Evolutionary conservation across 2,113 vertebrate genomes (phyloP).

Genomic region (Nothobranchius furzeri): DNA sequence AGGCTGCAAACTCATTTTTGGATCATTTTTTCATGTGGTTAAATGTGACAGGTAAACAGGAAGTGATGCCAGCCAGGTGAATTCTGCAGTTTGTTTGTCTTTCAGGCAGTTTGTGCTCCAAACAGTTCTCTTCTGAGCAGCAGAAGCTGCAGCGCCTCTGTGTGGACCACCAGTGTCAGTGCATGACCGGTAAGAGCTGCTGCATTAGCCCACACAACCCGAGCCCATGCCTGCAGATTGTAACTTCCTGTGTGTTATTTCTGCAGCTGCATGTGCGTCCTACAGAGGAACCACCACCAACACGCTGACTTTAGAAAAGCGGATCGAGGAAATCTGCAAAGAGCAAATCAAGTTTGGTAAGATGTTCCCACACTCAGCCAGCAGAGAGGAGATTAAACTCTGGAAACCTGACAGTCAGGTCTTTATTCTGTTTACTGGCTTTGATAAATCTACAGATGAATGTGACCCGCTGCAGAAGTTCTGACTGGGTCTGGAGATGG

Average conservation of each 20-base stretch:
- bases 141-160: constrained; percentile 85
- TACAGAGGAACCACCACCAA: constrained; percentile 27
- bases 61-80: background rate
- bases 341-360: constrained; percentile 59
- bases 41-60: too few relatives aligned
- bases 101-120: constrained; percentile 84
- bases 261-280: background rate
- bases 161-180: constrained; percentile 84
- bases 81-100: background rate
- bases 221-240: background rate
- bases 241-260: background rate
- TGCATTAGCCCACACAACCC: too few relatives aligned
- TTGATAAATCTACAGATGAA: too few relatives aligned
- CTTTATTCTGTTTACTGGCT: too few relatives aligned
- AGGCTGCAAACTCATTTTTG: too few relatives aligned
- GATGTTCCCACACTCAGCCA: too few relatives aligned
- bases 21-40: too few relatives aligned
- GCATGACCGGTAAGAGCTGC: constrained; percentile 85
- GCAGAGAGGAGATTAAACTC: too few relatives aligned
- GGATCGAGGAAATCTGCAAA: constrained; percentile 37
- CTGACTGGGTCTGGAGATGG: too few relatives aligned
- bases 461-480: too few relatives aligned
- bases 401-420: too few relatives aligned
- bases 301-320: constrained; percentile 28
- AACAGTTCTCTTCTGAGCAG: constrained; percentile 80